Base-by-base conservation (phyloP, 92 coral and sea anemone genomes). In the Palythoa grandis region DNA sequence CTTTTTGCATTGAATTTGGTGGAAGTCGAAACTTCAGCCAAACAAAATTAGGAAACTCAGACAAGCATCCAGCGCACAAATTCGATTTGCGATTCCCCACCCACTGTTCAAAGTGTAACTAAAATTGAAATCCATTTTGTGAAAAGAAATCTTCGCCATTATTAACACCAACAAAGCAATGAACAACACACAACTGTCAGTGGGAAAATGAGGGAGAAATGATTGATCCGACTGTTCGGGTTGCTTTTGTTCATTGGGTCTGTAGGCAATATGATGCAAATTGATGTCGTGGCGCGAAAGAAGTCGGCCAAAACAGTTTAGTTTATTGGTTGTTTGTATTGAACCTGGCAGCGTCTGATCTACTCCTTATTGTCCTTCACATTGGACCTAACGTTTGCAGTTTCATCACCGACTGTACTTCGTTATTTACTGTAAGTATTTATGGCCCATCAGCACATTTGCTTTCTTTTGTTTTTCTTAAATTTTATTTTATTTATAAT, bases 391-490 rank as follows among this genome's bases (percentile, higher is more conserved):
- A 7, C 16, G 68, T 57, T 56, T 77, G 54, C 70, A 77, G 82
- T 43, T 57, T 77, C 16, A 35, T 77, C 52, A 15, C 82, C 70
- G 82, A 77, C 25, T 77, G 70, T 23, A 67, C 82, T 16, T 29
- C 82, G 68, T 22, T 77, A 24, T 77, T 39, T 77, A 77, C 52
- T 77, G 82, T 48, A 77, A 57, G 53, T 77, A 56, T 35, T 23
- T 77, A 25, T 77, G 82, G 82, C 82, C 82, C 0, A 57, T 54
- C 82, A 77, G 17, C 38, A 77, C 82, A 7, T 77, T 56, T 57
- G 82, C 22, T 3, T 77, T n/a, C n/a, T n/a, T n/a, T n/a, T n/a
- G n/a, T n/a, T n/a, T n/a, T n/a, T n/a, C n/a, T n/a, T n/a, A n/a
- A n/a, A n/a, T n/a, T n/a, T n/a, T n/a, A n/a, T n/a, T n/a, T n/a